Base-by-base conservation (phyloP, 2,797 vertebrate species). In the Phylloscopus collybita region DNA sequence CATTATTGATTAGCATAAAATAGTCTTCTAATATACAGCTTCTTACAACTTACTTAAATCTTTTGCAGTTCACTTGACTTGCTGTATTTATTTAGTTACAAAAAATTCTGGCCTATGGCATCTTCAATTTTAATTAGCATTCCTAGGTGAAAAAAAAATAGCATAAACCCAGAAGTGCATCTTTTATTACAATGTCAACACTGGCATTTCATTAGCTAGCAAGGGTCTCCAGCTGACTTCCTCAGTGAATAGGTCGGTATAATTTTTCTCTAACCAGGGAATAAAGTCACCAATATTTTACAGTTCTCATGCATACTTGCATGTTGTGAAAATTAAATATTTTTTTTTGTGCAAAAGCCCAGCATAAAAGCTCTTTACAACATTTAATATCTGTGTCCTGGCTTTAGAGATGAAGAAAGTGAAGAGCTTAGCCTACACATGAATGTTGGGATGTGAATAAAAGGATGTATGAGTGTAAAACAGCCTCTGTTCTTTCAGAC, bases 201-300 rank as follows among this genome's bases (percentile, higher is more conserved):
- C 2, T 72, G 40, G 10, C 22, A 70, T 93, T 80, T 86, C 20
- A 79, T 50, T 64, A 83, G 25, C 17, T 49, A 51, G 10, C 42
- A 73, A 78, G 87, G 22, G 23, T 80, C 36, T 90, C 34, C 51
- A 78, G 47, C 16, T 92, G 44, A 75, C 34, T 91, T 91, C 19
- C 57, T 62, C 27, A 38, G 71, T 64, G 26, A 80, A 76, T 29
- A 8, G 7, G 78, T 22, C 67, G 49, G 11, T 73, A 54, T 9
- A 57, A 75, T 79, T 76, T 82, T 30, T 54, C n/a, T 60, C 65
- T 83, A 66, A 78, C 10, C 6, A 16, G 16, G 6, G 34, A 90
- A 94, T 75, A 71, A 82, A 95, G 18, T 64, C 47, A 80, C 23
- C 53, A 80, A 25, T 82, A 80, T 64, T 92, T 89, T 76, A 62